These are phyloP conservation scores for Brachypodius melanocephalos DNA, from an alignment of 2,113 vertebrate species.

Conservation along the genomic window DNA sequence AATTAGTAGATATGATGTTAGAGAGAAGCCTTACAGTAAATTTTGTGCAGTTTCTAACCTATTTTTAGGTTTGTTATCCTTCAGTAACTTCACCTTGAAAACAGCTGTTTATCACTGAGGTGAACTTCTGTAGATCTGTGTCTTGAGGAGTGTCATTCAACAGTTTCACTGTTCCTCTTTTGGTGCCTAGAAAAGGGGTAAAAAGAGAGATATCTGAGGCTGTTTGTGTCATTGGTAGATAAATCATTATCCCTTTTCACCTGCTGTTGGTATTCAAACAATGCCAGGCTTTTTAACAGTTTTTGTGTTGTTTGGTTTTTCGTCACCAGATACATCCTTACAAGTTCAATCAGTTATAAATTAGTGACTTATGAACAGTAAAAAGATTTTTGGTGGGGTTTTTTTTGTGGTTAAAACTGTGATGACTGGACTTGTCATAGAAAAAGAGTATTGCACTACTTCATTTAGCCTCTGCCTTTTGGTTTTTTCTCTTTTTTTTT, in stretches of 20 bases:
- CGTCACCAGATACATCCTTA: background rate
- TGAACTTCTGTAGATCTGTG: background rate
- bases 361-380: background rate
- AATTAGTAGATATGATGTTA: background rate
- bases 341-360: background rate
- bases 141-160: background rate
- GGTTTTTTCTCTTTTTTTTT: rapidly evolving
- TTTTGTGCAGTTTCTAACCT: background rate
- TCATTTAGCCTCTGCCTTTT: background rate
- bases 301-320: background rate
- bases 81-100: background rate
- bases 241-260: background rate
- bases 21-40: background rate
- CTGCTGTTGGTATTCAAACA: background rate
- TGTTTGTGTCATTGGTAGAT: background rate
- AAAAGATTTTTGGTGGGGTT: background rate
- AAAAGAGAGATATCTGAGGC: background rate
- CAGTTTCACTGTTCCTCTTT: background rate
- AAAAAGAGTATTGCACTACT: background rate
- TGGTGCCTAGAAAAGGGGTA: background rate
- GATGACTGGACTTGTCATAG: background rate
- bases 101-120: background rate
- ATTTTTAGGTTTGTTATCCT: background rate
- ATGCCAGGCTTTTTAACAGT: background rate
- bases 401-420: background rate